These are phyloP conservation scores for Myopa testacea DNA, from an alignment of 2,888 invertebrate species.

Conservation along the genomic window DNA sequence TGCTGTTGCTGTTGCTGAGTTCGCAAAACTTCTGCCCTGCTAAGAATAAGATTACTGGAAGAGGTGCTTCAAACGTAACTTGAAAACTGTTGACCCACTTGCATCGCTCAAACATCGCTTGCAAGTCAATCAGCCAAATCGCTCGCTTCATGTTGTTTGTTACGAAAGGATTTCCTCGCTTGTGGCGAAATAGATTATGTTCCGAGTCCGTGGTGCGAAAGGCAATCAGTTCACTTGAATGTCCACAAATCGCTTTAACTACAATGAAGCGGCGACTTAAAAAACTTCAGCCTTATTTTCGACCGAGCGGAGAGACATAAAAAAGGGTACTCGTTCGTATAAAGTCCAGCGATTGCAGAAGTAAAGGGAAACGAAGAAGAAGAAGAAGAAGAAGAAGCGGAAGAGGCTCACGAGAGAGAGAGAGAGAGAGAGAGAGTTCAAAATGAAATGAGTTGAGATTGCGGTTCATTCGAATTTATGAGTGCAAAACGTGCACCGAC, in stretches of 20 bases:
- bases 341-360: neutral
- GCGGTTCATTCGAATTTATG: conserved; percentile 47
- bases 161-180: neutral
- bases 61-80: too few relatives aligned
- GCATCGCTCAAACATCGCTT: neutral
- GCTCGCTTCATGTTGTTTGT: neutral
- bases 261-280: neutral
- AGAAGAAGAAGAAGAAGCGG: neutral
- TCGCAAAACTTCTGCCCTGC: too few relatives aligned
- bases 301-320: neutral
- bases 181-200: neutral
- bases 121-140: neutral
- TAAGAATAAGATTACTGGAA: too few relatives aligned
- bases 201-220: neutral
- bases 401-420: neutral
- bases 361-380: too few relatives aligned
- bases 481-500: conserved; percentile 42
- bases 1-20: too few relatives aligned
- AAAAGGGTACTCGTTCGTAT: neutral
- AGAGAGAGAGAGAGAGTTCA: neutral
- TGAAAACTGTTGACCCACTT: conserved; percentile 1
- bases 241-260: conserved; percentile 22
- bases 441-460: conserved; percentile 14
- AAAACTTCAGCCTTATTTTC: neutral
- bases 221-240: conserved; percentile 8